Evolutionary conservation across 2,113 vertebrate genomes (phyloP), one percentile per base, ranked within the genome.

Genomic region (Campylorhamphus procurvoides): DNA sequence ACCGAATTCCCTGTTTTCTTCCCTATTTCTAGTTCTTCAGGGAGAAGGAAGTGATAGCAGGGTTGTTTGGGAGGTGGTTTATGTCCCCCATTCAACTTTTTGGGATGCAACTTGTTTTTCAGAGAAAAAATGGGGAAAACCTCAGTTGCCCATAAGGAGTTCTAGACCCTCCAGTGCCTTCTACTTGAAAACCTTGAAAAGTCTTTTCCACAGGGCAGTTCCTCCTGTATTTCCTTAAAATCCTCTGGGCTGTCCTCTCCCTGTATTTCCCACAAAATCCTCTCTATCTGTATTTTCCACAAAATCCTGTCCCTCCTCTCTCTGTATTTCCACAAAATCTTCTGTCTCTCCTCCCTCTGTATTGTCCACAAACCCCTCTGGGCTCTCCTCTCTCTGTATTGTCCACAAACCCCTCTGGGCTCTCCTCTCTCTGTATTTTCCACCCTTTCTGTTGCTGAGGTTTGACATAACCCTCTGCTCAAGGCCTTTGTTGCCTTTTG

Each of bases 91-190:
- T n/a, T 14, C 27, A 90, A 53, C 19, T 56, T 75, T 89, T 13
- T 4, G 0, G 2, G 53, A 2, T 14, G 17, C 10, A 29, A 11
- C 15, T 35, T 47, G 14, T 11, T 56, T 76, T 64, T 29, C 24
- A 15, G 40, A 39, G 67, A 7, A 64, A 60, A 66, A 20, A 14
- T 2, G 18, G 18, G 35, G 20, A 6, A 18, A 66, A 5, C 7
- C 4, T 28, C 7, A 3, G 4, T 31, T 67, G 46, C 33, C 56
- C 33, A 10, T 2, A 5, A 3, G 14, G 7, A 63, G 8, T 22
- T 74, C 31, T 29, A 40, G 66, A 14, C 7, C 4, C 9, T 50
- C 17, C 14, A 7, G 14, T 10, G 31, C 29, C 24, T 75, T 19
- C 18, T 37, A 14, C 40, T 69, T 3, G 2, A 68, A 71, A 39